These are phyloP conservation scores for Aotus griseimembra DNA, from an alignment of 2,797 vertebrate species.

Conservation along the genomic window DNA sequence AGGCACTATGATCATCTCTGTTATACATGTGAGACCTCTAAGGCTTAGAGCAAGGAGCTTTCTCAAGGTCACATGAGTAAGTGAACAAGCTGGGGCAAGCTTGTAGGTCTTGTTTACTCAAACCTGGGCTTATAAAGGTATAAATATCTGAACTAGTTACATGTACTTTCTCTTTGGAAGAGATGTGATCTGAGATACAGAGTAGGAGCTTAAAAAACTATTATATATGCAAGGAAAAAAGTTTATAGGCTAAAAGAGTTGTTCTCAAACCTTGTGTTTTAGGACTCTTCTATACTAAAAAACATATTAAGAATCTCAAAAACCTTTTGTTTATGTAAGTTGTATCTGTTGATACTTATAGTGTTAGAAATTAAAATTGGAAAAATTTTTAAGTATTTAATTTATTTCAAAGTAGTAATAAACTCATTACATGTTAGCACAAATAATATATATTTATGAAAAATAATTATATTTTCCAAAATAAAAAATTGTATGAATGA, in stretches of 20 bases:
- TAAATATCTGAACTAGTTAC: not conserved
- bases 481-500: not conserved
- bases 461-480: conserved; percentile 39
- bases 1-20: not conserved
- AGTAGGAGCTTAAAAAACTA: not conserved
- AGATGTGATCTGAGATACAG: not conserved
- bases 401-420: not conserved
- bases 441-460: conserved; percentile 20
- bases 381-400: not conserved
- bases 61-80: not conserved
- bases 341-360: not conserved
- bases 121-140: not conserved
- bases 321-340: conserved; percentile 17
- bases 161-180: not conserved
- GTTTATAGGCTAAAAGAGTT: not conserved
- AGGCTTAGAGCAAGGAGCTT: not conserved
- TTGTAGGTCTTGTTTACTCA: not conserved
- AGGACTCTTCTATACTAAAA: not conserved
- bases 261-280: not conserved
- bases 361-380: conserved; percentile 3
- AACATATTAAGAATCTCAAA: not conserved
- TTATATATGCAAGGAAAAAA: not conserved
- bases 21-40: not conserved
- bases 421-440: not conserved
- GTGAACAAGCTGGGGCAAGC: not conserved